These are phyloP conservation scores for Cyphomyrus discorhynchus DNA, from an alignment of 2,113 vertebrate genomes.

Conservation along the genomic window DNA sequence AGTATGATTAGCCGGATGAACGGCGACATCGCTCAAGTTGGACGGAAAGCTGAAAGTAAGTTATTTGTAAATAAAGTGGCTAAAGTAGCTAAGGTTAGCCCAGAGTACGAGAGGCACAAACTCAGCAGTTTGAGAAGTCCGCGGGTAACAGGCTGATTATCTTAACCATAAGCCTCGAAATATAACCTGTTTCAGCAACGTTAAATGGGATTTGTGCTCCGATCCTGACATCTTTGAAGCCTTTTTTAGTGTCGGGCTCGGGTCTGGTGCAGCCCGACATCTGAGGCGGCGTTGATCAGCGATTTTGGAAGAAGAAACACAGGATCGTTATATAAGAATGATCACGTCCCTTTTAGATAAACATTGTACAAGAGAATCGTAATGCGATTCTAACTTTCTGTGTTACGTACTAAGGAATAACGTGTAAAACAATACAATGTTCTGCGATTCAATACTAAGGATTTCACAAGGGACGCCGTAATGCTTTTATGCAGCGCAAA, in stretches of 20 bases:
- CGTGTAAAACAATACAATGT: neutral
- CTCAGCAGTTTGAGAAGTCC: neutral
- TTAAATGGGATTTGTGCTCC: neutral
- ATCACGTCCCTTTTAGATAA: neutral
- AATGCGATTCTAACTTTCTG: neutral
- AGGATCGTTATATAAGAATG: neutral
- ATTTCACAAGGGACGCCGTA: neutral
- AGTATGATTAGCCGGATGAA: constrained; percentile 13
- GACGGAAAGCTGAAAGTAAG: constrained; percentile 20
- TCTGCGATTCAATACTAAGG: neutral
- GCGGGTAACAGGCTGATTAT: neutral
- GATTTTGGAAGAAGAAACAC: neutral
- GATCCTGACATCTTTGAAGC: neutral
- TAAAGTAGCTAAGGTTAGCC: neutral
- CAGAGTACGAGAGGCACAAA: neutral
- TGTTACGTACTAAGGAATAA: neutral
- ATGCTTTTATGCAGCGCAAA: neutral
- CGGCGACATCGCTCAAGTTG: neutral
- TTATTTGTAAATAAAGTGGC: neutral
- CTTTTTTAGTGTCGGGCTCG: neutral
- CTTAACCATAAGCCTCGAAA: neutral
- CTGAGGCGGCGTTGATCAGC: neutral
- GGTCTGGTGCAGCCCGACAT: neutral
- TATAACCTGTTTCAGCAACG: neutral
- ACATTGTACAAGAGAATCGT: neutral